Conservation (phyloP, 1,140 invertebrate genomes). For the Nymphalis io region DNA sequence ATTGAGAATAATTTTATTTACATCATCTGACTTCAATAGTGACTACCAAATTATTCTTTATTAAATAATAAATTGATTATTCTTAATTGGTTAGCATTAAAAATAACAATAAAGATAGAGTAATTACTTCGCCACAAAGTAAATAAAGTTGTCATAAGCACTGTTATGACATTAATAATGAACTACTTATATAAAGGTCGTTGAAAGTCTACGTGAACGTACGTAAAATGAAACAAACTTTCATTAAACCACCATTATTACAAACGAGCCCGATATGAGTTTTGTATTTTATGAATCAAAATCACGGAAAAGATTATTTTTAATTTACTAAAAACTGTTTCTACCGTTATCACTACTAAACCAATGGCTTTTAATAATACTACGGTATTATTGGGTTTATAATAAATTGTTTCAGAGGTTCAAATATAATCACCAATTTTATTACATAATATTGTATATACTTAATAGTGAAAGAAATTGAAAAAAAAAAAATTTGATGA, state of each 20-base stretch:
- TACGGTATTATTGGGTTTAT: background rate
- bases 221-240: constrained; percentile 31
- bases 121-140: constrained; percentile 24
- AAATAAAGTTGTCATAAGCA: constrained; percentile 34
- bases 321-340: background rate
- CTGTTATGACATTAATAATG: constrained; percentile 32
- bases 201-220: constrained; percentile 20
- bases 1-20: too few species aligned
- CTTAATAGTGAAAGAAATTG: too few species aligned
- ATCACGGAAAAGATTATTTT: constrained; percentile 34
- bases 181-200: constrained; percentile 30
- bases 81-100: constrained; percentile 8
- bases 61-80: too few species aligned
- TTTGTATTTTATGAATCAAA: constrained; percentile 39
- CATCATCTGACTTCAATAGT: too few species aligned
- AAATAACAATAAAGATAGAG: constrained; percentile 29
- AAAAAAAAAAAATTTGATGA: too few species aligned
- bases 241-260: constrained; percentile 32
- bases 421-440: too few species aligned
- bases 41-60: too few species aligned
- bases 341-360: background rate
- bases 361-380: background rate
- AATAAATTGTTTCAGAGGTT: too few species aligned
- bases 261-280: constrained; percentile 29
- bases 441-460: too few species aligned